Base-by-base conservation (phyloP, 2,113 vertebrate genomes). In the Baryphthengus martii region DNA sequence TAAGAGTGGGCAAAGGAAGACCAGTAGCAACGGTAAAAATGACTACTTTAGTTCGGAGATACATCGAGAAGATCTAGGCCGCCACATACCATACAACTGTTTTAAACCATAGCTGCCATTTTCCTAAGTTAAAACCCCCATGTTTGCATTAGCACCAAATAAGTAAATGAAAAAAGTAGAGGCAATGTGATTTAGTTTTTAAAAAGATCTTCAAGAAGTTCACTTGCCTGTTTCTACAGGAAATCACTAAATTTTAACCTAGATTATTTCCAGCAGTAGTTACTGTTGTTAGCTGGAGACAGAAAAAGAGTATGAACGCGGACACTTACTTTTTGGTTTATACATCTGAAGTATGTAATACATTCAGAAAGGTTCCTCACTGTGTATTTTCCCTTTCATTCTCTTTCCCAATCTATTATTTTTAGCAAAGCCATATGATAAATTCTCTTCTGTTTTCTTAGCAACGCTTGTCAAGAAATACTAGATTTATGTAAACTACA, bases 31-130 rank as follows among this genome's bases (percentile, higher is more conserved):
- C 83, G 18, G 9, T 6, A 40, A 53, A 33, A 74, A 55, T 40
- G 52, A 15, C 9, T 8, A 5, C 25, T 13, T 67, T 17, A 72
- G 37, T 21, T 50, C 3, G 7, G 13, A 52, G 10, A 37, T 16
- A 25, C 2, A 8, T 37, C 31, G 58, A 42, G 19, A 50, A 0
- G 2, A 80, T 18, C 21, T 17, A 53, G 10, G 26, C 7, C 3
- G 5, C 26, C 28, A 63, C 10, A 10, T 12, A 52, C 5, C 8
- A 23, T 14, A 56, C 63, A 55, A 35, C 12, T 39, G 6, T 1
- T 82, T 85, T 52, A 78, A n/a, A 42, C 6, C 25, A 26, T 5
- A 35, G 37, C 40, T 70, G 52, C 7, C 83, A n/a, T 61, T 76
- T 72, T 39, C n/a, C 55, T 19, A 65, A 31, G 17, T 47, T 61